These are phyloP conservation scores for Porites rus DNA, from an alignment of 92 coral and sea anemone genomes.

Conservation along the genomic window DNA sequence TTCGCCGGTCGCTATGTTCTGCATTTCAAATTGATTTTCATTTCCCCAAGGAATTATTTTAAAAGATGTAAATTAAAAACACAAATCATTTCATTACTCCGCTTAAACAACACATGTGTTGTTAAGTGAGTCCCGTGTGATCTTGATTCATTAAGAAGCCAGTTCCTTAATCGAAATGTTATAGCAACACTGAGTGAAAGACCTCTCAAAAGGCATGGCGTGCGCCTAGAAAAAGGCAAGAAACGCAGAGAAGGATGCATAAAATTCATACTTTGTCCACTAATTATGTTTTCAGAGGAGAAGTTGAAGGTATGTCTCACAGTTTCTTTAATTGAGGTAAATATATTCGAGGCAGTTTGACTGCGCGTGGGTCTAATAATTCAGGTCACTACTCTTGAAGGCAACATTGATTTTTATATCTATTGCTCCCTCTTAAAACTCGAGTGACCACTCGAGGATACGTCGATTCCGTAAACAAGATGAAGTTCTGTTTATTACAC, in stretches of 20 bases:
- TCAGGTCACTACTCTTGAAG: not conserved
- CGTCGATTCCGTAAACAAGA: not conserved
- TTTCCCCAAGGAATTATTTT: constrained; percentile 43
- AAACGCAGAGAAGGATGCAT: constrained; percentile 47
- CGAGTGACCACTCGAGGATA: not conserved
- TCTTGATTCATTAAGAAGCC: no score
- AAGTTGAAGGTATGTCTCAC: constrained; percentile 28
- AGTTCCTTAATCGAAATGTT: not conserved
- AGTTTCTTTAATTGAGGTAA: not conserved
- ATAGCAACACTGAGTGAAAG: not conserved
- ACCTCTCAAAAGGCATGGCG: not conserved
- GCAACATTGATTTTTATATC: not conserved
- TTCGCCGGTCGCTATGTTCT: not conserved
- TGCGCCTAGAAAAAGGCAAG: not conserved
- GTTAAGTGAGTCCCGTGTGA: not conserved
- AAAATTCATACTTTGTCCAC: constrained; percentile 51
- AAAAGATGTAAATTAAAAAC: constrained; percentile 4
- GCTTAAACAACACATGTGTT: constrained; percentile 8
- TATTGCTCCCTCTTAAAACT: not conserved
- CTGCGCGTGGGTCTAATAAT: not conserved
- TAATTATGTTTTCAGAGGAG: constrained; percentile 67
- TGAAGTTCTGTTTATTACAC: not conserved
- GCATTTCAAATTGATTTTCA: constrained; percentile 15
- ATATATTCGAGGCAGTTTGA: not conserved
- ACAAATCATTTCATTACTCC: constrained; percentile 11